phyloP scores from a whole-genome alignment of 2,797 vertebrate genomes.

The Rhincodon typus region DNA sequence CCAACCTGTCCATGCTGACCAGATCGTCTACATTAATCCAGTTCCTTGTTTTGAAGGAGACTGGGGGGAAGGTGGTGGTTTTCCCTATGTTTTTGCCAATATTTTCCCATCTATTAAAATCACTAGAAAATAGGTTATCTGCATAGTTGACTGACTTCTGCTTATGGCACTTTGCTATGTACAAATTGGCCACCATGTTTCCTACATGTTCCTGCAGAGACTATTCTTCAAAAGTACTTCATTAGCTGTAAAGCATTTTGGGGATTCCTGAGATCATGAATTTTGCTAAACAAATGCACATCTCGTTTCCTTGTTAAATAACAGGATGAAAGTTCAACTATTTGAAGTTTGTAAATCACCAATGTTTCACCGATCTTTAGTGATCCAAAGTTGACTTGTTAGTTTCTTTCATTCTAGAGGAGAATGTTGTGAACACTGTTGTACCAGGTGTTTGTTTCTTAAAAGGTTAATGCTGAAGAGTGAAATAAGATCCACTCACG shows the following conservation, averaged over 20 bases:
- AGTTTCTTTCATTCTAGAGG: not conserved
- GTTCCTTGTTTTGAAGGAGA: not conserved
- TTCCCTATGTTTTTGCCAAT: not conserved
- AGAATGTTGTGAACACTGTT: not conserved
- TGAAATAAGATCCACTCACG: too few relatives aligned
- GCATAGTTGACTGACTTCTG: not conserved
- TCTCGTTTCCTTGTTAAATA: not conserved
- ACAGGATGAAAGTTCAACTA: not conserved
- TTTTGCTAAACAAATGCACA: not conserved
- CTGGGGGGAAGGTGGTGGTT: not conserved
- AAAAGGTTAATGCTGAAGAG: too few relatives aligned
- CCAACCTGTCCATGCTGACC: too few relatives aligned
- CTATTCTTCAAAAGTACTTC: too few relatives aligned
- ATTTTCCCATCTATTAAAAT: not conserved
- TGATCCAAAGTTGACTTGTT: not conserved
- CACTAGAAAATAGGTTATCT: not conserved
- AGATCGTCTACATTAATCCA: too few relatives aligned
- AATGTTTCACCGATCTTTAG: not conserved
- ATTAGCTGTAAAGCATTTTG: not conserved
- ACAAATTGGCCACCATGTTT: not conserved
- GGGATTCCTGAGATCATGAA: not conserved
- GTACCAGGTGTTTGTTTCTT: too few relatives aligned
- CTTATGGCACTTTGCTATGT: not conserved
- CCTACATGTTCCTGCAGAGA: not conserved
- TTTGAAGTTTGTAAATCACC: not conserved